Evolutionary conservation across 2,888 invertebrate genomes (phyloP), one percentile per base, ranked within the genome.

Genomic region (Mythimna albipuncta): DNA sequence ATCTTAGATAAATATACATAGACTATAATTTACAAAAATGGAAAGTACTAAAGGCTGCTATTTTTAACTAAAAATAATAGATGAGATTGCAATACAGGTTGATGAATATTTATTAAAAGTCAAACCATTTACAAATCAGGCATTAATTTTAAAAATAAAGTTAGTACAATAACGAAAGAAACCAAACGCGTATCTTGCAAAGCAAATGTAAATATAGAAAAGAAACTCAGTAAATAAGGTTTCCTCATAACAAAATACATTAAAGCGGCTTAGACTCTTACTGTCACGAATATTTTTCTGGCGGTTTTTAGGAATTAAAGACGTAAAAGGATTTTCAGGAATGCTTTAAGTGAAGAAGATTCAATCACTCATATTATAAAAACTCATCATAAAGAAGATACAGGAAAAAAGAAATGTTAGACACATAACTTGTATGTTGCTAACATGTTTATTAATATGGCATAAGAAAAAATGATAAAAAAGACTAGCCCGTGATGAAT

Each of bases 201-300:
- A 62, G 11, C 38, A 58, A 4, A 61, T 11, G 9, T 16, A 50
- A 55, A 47, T 47, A 55, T n/a, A 35, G 7, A 35, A 7, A 41
- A 41, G 7, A 66, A 67, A 75, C 19, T 65, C 6, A 50, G 32
- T 41, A 61, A 68, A 68, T 13, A 54, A 50, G 32, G 6, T 26
- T 59, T 55, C 10, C 6, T 55, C 10, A 7, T 16, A 69, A 64
- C n/a, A n/a, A 41, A 64, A 78, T 26, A 38, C n/a, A 65, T 54
- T 63, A 41, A 58, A 78, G n/a, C 9, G 35, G 16, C 65, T 58
- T 47, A 26, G n/a, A 73, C 64, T 64, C 64, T 19, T 2, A 63
- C 41, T 68, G 16, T 55, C 26, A 55, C 41, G 44, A 57, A 64
- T 59, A 72, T 50, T 13, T 61, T 21, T 11, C 32, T 21, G 50